Conservation (phyloP, 2,888 invertebrate genomes). For the Sipha maydis region DNA sequence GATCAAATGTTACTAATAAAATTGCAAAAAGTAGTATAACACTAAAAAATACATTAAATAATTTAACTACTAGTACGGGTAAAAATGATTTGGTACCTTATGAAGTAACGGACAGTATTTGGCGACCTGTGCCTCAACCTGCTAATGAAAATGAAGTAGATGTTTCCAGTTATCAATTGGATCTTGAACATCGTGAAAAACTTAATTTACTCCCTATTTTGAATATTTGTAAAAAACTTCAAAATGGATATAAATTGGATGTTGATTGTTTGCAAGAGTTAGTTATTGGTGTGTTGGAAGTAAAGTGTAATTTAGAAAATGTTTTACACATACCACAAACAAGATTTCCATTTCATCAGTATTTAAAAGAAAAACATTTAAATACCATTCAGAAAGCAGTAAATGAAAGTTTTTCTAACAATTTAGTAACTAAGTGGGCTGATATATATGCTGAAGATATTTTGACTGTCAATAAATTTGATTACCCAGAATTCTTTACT, state of each 20-base stretch:
- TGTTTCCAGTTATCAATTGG: conserved; percentile 48
- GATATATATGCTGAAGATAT: conserved; percentile 48
- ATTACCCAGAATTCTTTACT: conserved; percentile 64
- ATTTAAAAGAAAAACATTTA: conserved; percentile 64
- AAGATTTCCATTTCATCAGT: conserved; percentile 65
- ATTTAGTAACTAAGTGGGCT: conserved; percentile 63
- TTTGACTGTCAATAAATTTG: conserved; percentile 36
- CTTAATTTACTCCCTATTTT: conserved; percentile 53
- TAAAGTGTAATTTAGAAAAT: conserved; percentile 45
- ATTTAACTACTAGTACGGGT: conserved; percentile 14
- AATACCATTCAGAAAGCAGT: conserved; percentile 64
- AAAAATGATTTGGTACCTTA: conserved; percentile 55
- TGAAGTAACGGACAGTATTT: conserved; percentile 34
- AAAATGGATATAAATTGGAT: conserved; percentile 42
- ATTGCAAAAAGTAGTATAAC: conserved; percentile 71
- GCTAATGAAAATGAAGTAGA: conserved; percentile 47
- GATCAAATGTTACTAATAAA: conserved; percentile 71
- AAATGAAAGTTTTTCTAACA: conserved; percentile 64
- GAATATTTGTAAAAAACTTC: conserved; percentile 49
- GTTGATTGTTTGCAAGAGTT: conserved; percentile 50
- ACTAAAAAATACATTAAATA: conserved; percentile 69
- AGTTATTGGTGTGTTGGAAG: conserved; percentile 37
- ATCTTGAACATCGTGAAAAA: conserved; percentile 52
- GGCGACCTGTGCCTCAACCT: neutral
- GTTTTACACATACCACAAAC: conserved; percentile 52